Conservation (phyloP, 2,888 invertebrate species). For the Epicampocera succincta region DNA sequence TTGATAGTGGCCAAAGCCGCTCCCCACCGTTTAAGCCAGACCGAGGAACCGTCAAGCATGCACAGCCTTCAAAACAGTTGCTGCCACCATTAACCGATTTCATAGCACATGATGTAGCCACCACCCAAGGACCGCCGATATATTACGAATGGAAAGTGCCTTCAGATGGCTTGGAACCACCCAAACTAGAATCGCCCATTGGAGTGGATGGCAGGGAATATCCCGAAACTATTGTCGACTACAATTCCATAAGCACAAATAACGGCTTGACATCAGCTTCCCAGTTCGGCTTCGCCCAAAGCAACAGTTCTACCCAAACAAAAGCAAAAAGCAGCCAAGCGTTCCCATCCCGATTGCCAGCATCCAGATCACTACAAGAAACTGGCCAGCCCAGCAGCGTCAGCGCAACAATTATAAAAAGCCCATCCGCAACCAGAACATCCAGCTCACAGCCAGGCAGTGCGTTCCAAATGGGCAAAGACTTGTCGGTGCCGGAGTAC, state of each 20-base stretch:
- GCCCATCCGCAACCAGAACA: conserved; percentile 76
- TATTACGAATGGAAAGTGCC: conserved; percentile 86
- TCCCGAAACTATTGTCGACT: conserved; percentile 75
- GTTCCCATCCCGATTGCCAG: conserved; percentile 72
- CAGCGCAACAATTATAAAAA: conserved; percentile 1
- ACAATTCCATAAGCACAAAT: conserved; percentile 73
- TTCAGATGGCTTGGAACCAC: conserved; percentile 84
- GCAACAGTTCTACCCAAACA: neutral
- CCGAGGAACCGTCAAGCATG: conserved; percentile 7
- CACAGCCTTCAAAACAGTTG: conserved; percentile 79
- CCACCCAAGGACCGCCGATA: conserved; percentile 85
- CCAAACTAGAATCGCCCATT: conserved; percentile 81
- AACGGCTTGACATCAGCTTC: conserved; percentile 72
- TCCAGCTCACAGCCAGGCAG: conserved; percentile 18
- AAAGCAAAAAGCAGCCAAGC: conserved; percentile 25
- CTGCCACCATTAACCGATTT: conserved; percentile 84
- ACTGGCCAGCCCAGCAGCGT: conserved; percentile 69
- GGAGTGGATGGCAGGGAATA: conserved; percentile 81
- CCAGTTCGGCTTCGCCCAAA: conserved; percentile 67
- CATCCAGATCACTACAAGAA: conserved; percentile 77
- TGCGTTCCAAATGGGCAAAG: conserved; percentile 84
- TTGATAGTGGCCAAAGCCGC: conserved; percentile 23
- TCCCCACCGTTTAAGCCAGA: conserved; percentile 21
- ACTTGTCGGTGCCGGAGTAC: conserved; percentile 85
- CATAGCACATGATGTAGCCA: conserved; percentile 81